Conservation (phyloP, 2,888 invertebrate genomes). For the Odiellus spinosus region DNA sequence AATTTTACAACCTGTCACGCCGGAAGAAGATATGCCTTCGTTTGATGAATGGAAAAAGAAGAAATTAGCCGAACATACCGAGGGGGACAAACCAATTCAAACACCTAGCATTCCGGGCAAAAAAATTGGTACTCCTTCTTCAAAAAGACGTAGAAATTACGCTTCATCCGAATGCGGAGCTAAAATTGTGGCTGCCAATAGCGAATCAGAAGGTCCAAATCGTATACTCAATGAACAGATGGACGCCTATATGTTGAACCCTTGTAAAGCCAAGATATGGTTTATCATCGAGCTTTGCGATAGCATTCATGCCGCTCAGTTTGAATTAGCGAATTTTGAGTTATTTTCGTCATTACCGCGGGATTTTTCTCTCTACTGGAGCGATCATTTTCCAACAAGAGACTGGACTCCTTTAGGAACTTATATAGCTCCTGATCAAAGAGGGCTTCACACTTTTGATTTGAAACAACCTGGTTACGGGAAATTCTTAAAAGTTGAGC, state of each 20-base stretch:
- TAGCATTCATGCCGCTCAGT: slow-evolving; percentile 59
- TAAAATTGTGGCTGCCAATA: slow-evolving; percentile 81
- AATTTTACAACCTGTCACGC: too few species aligned
- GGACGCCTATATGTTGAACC: slow-evolving; percentile 96
- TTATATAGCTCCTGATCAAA: slow-evolving; percentile 69
- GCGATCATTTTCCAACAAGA: slow-evolving; percentile 73
- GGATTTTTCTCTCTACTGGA: slow-evolving; percentile 70
- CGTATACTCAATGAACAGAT: slow-evolving; percentile 72
- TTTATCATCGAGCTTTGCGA: slow-evolving; percentile 96
- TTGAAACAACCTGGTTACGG: slow-evolving; percentile 61
- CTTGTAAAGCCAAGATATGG: slow-evolving; percentile 75
- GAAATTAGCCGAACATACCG: slow-evolving; percentile 16
- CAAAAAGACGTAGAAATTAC: slow-evolving; percentile 46
- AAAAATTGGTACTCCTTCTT: slow-evolving; percentile 13
- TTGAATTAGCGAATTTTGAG: slow-evolving; percentile 94
- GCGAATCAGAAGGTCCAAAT: slow-evolving; percentile 63
- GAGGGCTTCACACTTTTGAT: slow-evolving; percentile 70
- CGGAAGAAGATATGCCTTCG: slow-evolving; percentile 15
- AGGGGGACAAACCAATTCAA: slow-evolving; percentile 6
- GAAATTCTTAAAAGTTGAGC: slow-evolving; percentile 76
- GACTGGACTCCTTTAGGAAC: slow-evolving; percentile 82
- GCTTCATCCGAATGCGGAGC: slow-evolving; percentile 95
- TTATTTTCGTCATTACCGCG: slow-evolving; percentile 92
- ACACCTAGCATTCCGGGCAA: slow-evolving; percentile 10
- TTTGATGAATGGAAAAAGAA: slow-evolving; percentile 20